These are phyloP conservation scores for Spea hammondii DNA, from an alignment of 2,797 vertebrate species.

Conservation along the genomic window DNA sequence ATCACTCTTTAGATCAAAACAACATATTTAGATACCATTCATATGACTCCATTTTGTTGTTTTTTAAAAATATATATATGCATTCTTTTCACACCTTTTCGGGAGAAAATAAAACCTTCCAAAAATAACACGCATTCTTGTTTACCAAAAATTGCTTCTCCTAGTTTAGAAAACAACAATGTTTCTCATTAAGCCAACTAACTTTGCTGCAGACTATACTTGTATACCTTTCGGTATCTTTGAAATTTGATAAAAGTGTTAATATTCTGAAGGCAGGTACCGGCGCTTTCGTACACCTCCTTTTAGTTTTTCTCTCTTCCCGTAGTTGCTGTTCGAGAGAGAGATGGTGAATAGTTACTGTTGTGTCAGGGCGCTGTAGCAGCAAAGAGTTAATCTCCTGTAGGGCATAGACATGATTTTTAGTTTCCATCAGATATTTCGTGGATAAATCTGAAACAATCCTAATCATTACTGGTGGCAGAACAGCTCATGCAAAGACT, in stretches of 20 bases:
- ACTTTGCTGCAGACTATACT: not conserved
- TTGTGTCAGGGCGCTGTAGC: not conserved
- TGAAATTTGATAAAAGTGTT: too few species aligned
- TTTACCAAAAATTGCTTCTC: conserved; percentile 7
- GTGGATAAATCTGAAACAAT: conserved; percentile 34
- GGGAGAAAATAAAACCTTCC: not conserved
- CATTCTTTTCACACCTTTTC: not conserved
- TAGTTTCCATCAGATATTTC: conserved; percentile 22
- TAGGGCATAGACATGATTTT: conserved; percentile 22
- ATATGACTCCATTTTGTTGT: conserved; percentile 3
- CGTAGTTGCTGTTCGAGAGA: not conserved
- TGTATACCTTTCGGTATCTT: not conserved
- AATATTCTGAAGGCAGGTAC: too few species aligned
- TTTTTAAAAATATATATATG: not conserved
- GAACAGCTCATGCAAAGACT: conserved; percentile 16
- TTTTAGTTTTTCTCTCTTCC: not conserved
- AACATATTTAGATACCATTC: not conserved
- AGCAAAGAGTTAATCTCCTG: conserved; percentile 9
- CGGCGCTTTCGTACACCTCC: too few species aligned
- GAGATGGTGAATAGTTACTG: not conserved
- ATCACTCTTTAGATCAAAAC: not conserved
- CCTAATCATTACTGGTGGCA: conserved; percentile 39
- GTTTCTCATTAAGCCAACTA: not conserved
- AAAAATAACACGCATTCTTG: conserved; percentile 1
- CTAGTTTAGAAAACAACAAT: conserved; percentile 6